Conservation (phyloP, 2,888 invertebrate genomes). For the Drymonia ruficornis region DNA sequence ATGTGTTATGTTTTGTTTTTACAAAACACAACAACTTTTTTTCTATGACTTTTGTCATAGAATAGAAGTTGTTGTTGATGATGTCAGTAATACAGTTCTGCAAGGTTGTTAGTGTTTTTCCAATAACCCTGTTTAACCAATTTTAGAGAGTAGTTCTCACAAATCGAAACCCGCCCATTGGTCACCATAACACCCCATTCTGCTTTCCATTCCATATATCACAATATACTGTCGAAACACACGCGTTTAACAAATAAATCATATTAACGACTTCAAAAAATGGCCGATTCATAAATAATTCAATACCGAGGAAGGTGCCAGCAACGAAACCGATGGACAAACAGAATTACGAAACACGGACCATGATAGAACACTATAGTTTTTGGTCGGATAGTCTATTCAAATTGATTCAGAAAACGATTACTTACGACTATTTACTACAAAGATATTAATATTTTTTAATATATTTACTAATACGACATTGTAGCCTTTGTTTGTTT, state of each 20-base stretch:
- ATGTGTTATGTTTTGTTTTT: too few relatives aligned
- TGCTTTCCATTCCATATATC: slow-evolving; percentile 1
- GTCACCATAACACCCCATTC: neutral
- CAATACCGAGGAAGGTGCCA: neutral
- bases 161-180: neutral
- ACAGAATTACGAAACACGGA: neutral
- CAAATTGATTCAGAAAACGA: too few relatives aligned
- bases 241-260: neutral
- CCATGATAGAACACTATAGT: neutral
- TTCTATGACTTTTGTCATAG: too few relatives aligned
- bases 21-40: too few relatives aligned
- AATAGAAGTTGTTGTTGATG: too few relatives aligned
- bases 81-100: too few relatives aligned
- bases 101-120: too few relatives aligned
- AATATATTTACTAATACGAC: too few relatives aligned
- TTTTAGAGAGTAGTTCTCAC: neutral
- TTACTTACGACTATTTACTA: too few relatives aligned
- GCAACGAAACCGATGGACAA: neutral
- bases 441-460: too few relatives aligned
- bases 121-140: neutral
- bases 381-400: neutral
- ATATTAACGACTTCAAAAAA: slow-evolving; percentile 6
- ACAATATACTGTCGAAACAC: neutral
- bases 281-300: slow-evolving; percentile 5
- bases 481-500: too few relatives aligned